phyloP scores from a whole-genome alignment of 2,113 vertebrate genomes.

The Zeus faber region DNA sequence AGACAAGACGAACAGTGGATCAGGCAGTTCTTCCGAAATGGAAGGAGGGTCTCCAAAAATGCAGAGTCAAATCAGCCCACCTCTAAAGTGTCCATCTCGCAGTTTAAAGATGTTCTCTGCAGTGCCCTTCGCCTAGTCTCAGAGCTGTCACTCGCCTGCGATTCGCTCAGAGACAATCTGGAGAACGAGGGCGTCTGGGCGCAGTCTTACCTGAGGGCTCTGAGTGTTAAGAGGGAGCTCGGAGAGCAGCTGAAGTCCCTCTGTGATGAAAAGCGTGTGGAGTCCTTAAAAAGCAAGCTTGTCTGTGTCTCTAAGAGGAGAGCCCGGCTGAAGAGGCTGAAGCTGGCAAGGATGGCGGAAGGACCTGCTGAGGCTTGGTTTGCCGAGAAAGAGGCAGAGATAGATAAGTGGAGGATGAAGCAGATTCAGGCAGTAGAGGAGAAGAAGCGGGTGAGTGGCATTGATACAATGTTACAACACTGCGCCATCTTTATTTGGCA shows the following conservation, averaged over 20 bases:
- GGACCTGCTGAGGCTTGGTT: conserved; percentile 58
- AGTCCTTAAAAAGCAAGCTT: conserved; percentile 61
- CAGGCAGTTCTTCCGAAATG: conserved; percentile 36
- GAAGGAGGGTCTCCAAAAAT: neutral
- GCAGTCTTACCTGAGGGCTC: conserved; percentile 33
- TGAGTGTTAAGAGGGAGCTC: conserved; percentile 47
- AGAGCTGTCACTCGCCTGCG: conserved; percentile 64
- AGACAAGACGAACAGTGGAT: conserved; percentile 64
- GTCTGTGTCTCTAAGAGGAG: conserved; percentile 69
- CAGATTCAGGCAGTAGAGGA: conserved; percentile 84
- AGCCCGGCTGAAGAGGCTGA: conserved; percentile 63
- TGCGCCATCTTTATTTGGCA: too few relatives aligned
- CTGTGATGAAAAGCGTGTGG: conserved; percentile 47
- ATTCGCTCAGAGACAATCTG: conserved; percentile 53
- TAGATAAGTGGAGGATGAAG: conserved; percentile 84
- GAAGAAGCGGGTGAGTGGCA: conserved; percentile 79
- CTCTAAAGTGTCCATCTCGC: neutral
- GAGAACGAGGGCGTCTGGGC: conserved; percentile 68
- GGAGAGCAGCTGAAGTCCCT: conserved; percentile 58
- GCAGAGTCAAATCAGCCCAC: neutral
- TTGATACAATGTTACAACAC: neutral
- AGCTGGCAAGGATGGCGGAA: conserved; percentile 57
- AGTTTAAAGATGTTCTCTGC: conserved; percentile 60
- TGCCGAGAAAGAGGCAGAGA: conserved; percentile 76
- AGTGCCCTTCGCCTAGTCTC: conserved; percentile 65